A percentile compares a stretch with the other conserved stretches of the same genome.
phyloP scores from a whole-genome alignment of 2,888 invertebrate species.

The Odontocolon sp. region DNA sequence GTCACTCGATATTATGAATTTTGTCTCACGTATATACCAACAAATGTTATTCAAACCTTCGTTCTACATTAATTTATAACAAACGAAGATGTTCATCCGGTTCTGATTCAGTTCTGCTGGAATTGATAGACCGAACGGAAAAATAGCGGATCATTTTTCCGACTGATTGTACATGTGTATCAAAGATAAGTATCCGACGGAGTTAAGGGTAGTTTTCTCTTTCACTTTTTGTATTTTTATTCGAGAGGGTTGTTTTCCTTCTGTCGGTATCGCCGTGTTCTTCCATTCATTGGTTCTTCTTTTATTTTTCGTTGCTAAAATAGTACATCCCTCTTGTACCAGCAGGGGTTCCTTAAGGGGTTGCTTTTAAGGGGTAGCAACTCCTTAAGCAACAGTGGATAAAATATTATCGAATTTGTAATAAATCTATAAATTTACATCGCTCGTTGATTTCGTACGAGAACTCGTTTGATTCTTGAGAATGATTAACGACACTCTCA shows the following conservation, averaged over 20 bases:
- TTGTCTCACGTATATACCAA: slow-evolving; percentile 3
- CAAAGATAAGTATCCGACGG: not conserved
- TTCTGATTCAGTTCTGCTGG: no score
- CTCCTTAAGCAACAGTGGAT: slow-evolving; percentile 18
- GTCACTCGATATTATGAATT: slow-evolving; percentile 21
- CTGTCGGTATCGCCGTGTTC: slow-evolving; percentile 25
- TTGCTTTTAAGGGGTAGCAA: no score
- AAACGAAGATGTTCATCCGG: no score
- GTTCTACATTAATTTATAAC: no score
- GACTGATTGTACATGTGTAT: not conserved
- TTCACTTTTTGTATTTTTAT: not conserved
- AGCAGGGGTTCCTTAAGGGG: no score
- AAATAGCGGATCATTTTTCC: no score
- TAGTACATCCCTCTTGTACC: not conserved
- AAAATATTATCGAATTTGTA: slow-evolving; percentile 7
- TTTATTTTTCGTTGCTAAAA: no score
- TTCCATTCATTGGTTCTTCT: not conserved
- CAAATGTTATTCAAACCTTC: not conserved
- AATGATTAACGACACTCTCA: slow-evolving; percentile 9
- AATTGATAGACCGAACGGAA: no score
- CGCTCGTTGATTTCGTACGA: not conserved
- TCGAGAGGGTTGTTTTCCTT: slow-evolving; percentile 11
- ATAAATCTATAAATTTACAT: slow-evolving; percentile 1
- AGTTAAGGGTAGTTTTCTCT: not conserved
- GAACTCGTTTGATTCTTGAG: not conserved